Base-by-base conservation (phyloP, 2,797 vertebrate species). In the Gymnothorax reevesii region DNA sequence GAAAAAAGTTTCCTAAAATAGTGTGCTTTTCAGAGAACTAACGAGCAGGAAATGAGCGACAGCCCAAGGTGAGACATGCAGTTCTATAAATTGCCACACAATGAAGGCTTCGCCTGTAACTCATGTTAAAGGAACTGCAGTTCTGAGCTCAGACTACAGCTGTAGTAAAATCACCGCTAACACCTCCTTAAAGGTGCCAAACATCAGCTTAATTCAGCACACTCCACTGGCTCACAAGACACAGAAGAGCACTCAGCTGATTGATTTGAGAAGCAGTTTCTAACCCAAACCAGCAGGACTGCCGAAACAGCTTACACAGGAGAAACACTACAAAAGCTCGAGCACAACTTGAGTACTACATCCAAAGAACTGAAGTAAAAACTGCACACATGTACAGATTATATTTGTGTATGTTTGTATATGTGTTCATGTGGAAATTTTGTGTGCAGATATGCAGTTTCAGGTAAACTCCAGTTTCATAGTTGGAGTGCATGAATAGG, bases 71-170 rank as follows among this genome's bases (percentile, higher is more conserved):
- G 75, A 79, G 75, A 79, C 5, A 7, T 52, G 27, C 8, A n/a
- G 6, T 79, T 22, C 75, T 49, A 79, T 52, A 54, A 54, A 79
- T 52, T 52, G 75, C 0, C 75, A 52, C 10, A 20, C 6, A 17
- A 79, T 79, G 15, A 79, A 54, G 75, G 75, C 17, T 54, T 54
- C 75, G 42, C 27, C 75, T 33, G 71, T 9, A 33, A 4, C 15
- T 75, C 27, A 27, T 12, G 66, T n/a, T 42, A 12, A 12, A 12
- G 71, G 27, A 75, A 75, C 9, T 75, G 27, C 15, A 25, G 69
- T 33, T 71, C 10, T 25, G 69, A 71, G 69, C 10, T 71, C 69
- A n/a, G 10, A 52, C 87, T 22, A 71, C 85, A 57, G 73, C 83
- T 82, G 73, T 84, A 71, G 75, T 55, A 9, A n/a, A 75, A 49